Percentiles rank a stretch among this genome's conserved stretches.
These are phyloP conservation scores for Chesias legatella DNA, from an alignment of 2,888 invertebrate genomes.

Conservation along the genomic window DNA sequence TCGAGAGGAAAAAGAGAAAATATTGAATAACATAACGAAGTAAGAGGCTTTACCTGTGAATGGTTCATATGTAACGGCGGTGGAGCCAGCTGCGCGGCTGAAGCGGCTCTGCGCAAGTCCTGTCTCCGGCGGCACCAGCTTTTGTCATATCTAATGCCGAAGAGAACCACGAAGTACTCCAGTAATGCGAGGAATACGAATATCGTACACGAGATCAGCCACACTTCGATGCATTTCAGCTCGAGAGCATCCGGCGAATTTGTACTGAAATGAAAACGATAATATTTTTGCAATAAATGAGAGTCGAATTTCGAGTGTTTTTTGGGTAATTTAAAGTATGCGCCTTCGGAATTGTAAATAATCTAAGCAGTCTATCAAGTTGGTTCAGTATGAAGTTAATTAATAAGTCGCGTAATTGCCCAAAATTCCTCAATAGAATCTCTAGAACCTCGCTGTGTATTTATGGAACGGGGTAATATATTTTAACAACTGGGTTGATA, in stretches of 20 bases:
- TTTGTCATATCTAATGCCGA: slow-evolving; percentile 83
- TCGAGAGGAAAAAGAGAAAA: slow-evolving; percentile 14
- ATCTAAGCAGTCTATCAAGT: no score
- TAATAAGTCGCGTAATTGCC: no score
- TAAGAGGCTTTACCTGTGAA: slow-evolving; percentile 51
- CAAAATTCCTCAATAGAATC: no score
- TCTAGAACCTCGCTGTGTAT: no score
- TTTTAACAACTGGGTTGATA: no score
- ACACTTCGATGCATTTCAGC: slow-evolving; percentile 83
- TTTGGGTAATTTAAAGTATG: no score
- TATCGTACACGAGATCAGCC: slow-evolving; percentile 83
- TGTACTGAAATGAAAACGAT: slow-evolving; percentile 62
- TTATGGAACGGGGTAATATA: no score
- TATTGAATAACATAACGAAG: neutral
- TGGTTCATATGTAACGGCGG: slow-evolving; percentile 70
- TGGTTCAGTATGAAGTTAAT: no score
- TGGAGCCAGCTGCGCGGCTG: slow-evolving; percentile 65
- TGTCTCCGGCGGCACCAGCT: slow-evolving; percentile 79
- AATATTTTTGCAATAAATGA: no score
- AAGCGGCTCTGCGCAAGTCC: slow-evolving; percentile 65
- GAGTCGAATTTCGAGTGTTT: no score
- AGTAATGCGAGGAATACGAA: slow-evolving; percentile 83
- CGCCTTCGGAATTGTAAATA: no score
- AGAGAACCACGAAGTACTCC: slow-evolving; percentile 83
- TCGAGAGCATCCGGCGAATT: slow-evolving; percentile 83